Evolutionary conservation across 2,797 vertebrate species (phyloP), one percentile per base, ranked within the genome.

Genomic region (Brachyalestes nurse): DNA sequence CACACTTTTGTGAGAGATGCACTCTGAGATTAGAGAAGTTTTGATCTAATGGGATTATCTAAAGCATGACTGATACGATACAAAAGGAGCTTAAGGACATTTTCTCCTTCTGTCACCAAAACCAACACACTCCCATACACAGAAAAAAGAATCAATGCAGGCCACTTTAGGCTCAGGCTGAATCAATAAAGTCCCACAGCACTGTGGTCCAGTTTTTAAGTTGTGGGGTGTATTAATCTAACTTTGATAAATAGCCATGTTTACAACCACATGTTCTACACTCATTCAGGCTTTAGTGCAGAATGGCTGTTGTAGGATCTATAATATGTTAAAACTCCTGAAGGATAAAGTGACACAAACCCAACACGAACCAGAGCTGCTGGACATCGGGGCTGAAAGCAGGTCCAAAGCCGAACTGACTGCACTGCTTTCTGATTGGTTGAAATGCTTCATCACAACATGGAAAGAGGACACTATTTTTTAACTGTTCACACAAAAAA

Each of bases 101-200:
- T n/a, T n/a, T 25, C 17, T 19, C 64, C 79, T 81, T 66, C 49
- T 6, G 42, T 77, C 49, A 65, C 1, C 75, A 25, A 75, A 34
- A 38, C 21, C 40, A 21, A 61, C 47, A 25, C 38, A 4, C 38
- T 75, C 72, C 57, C 73, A 62, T 28, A 28, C 28, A 73, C 5
- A 82, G 60, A 74, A 77, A 49, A 47, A 72, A 51, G 65, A 73
- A 84, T 82, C 66, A 4, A 85, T 86, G 73, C 51, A 62, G 49
- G 61, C 42, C 49, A 34, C 70, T 38, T 16, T 65, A 64, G 78
- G 62, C 53, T 62, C 40, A 42, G 51, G 69, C 71, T n/a, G 76
- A 78, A 85, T 74, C 76, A 82, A 72, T 57, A 78, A 47, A n/a
- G 28, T 8, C 57, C 57, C 34, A n/a, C 21, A 25, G 78, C 57